Evolutionary conservation across 2,113 vertebrate genomes (phyloP).

Genomic region (Salvelinus namaycush): DNA sequence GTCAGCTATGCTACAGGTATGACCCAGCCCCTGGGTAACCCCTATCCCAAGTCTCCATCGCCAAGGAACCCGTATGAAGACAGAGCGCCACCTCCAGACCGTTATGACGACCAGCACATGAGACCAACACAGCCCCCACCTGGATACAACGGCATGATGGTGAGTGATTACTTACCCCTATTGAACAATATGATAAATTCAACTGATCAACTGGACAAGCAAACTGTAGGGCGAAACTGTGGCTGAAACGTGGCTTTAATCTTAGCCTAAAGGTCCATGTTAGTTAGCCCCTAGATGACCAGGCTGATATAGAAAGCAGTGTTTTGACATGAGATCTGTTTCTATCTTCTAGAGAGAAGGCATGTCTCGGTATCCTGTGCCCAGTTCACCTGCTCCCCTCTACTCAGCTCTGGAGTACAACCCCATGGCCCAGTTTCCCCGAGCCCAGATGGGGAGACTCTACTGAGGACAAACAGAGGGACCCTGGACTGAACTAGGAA

Average conservation of each 20-base stretch:
- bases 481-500: not conserved
- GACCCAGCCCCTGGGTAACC: constrained; percentile 27
- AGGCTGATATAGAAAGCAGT: not conserved
- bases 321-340: not conserved
- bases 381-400: not conserved
- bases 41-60: constrained; percentile 12
- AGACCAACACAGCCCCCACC: not conserved
- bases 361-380: not conserved
- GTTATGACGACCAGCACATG: not conserved
- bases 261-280: not conserved
- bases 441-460: constrained; percentile 6
- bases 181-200: not conserved
- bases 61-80: constrained; percentile 30
- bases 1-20: constrained; percentile 10
- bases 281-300: not conserved
- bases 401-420: constrained; percentile 5
- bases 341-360: constrained; percentile 17
- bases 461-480: not conserved
- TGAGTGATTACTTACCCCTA: constrained; percentile 13
- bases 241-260: not conserved
- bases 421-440: constrained; percentile 12
- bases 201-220: not conserved
- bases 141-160: constrained; percentile 1
- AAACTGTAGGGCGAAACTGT: not conserved
- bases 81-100: not conserved